Conservation (phyloP, 2,797 vertebrate genomes). For the Notoglanidium macrostoma region DNA sequence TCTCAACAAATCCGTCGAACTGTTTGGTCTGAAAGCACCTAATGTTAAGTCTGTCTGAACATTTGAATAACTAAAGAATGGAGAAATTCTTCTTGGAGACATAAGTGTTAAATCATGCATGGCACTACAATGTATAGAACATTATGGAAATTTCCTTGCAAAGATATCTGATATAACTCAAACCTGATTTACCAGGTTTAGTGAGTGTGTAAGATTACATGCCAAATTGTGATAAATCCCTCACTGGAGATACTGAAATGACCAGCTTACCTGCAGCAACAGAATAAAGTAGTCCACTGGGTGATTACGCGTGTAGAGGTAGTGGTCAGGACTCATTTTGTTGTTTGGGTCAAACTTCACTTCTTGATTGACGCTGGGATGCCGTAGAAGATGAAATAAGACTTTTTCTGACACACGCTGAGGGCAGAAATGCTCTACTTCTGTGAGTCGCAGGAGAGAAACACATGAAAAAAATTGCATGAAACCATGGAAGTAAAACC, state of each 20-base stretch:
- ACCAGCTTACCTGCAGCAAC: constrained; percentile 83
- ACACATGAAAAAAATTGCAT: background rate
- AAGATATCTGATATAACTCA: background rate
- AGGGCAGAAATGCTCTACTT: constrained; percentile 89
- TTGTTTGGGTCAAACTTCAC: constrained; percentile 84
- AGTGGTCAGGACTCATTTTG: constrained; percentile 82
- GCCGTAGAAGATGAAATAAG: constrained; percentile 86
- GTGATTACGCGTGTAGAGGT: constrained; percentile 88
- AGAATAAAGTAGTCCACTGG: constrained; percentile 91
- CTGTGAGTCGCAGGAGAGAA: constrained; percentile 63
- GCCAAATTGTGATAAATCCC: background rate
- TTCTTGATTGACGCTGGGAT: constrained; percentile 91
- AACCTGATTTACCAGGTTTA: background rate
- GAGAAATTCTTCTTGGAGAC: background rate
- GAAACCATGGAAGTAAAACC: background rate
- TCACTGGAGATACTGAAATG: background rate
- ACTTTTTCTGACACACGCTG: constrained; percentile 85
- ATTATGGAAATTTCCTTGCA: background rate
- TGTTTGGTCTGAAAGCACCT: no score
- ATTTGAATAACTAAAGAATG: background rate
- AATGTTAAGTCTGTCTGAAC: background rate
- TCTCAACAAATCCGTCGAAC: no score
- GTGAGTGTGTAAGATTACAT: background rate
- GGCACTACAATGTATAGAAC: background rate
- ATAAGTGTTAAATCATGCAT: background rate